Percentiles rank a stretch among this genome's conserved stretches.
Evolutionary conservation across 2,888 invertebrate species (phyloP).

Genomic region (Nomada goodeniana): DNA sequence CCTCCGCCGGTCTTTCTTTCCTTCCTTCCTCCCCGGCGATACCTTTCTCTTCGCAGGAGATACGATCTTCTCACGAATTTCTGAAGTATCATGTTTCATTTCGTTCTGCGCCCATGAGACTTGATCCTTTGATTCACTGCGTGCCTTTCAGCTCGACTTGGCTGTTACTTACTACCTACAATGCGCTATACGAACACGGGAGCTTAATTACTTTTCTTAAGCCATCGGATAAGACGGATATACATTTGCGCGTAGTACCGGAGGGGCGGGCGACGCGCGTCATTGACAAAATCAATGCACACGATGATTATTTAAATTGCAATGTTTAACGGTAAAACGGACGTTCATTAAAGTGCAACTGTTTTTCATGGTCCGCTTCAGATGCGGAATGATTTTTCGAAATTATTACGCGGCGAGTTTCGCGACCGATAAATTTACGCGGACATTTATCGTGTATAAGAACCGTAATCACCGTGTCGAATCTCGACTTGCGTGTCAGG

Average conservation of each 20-base stretch:
- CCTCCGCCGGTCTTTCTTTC: slow-evolving; percentile 35
- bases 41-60: slow-evolving; percentile 65
- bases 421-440: no score
- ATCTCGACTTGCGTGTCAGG: no score
- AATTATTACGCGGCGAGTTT: no score
- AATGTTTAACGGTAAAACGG: no score
- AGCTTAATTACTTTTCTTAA: slow-evolving; percentile 68
- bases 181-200: slow-evolving; percentile 41
- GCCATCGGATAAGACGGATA: slow-evolving; percentile 28
- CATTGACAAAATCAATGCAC: no score
- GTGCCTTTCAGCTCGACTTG: slow-evolving; percentile 63
- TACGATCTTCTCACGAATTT: slow-evolving; percentile 73
- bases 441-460: no score
- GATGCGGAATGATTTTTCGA: no score
- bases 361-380: no score
- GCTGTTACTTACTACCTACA: slow-evolving; percentile 44
- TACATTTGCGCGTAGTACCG: background rate
- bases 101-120: slow-evolving; percentile 65
- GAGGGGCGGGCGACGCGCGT: no score
- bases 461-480: no score
- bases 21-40: slow-evolving; percentile 32
- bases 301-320: no score
- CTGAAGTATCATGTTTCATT: slow-evolving; percentile 74
- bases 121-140: slow-evolving; percentile 72
- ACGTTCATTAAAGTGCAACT: no score